Evolutionary conservation across 1,140 invertebrate genomes (phyloP), one percentile per base, ranked within the genome.

Genomic region (Armadillidium nasatum): DNA sequence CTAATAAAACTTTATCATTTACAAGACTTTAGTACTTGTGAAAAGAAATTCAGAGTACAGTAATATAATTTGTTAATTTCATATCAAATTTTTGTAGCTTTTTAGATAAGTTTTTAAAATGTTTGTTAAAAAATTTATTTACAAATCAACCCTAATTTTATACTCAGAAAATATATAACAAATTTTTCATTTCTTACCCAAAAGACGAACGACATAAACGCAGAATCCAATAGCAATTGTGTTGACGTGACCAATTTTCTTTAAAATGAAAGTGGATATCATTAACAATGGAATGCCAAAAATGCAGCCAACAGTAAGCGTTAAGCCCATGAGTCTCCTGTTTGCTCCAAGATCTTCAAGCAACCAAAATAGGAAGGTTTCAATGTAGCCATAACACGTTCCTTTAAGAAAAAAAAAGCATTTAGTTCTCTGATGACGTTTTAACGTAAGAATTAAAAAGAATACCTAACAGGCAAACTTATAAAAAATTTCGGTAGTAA

Each of bases 281-380:
- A 91, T 90, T 2, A 94, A 85, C 21, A 94, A 86, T 9, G 92
- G 91, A 75, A 94, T 87, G 10, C 93, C 93, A 10, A 91, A 88
- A 0, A 93, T 85, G 23, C 91, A 91, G 11, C 91, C 91, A 21
- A 93, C 89, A 0, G 92, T 91, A 77, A 94, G 89, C 0, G 92
- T 94, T 71, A 94, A 88, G 21, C 93, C 93, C 89, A 94, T 92
- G 23, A 94, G 85, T 4, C 90, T 90, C 76, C 91, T 89, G 0
- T 90, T 90, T 9, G 89, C 91, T n/a, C 91, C 92, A 72, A 94
- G 85, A 82, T 93, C 92, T 84, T 92, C 88, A 4, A 95, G 87
- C 75, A 93, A 87, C 92, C 92, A 94, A 84, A 94, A 94, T 4
- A 94, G 85, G 84, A 94, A 95, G 76, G 89, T 92, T 84, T 94